phyloP scores from a whole-genome alignment of 2,888 invertebrate species.

The Hetaerina titia region DNA sequence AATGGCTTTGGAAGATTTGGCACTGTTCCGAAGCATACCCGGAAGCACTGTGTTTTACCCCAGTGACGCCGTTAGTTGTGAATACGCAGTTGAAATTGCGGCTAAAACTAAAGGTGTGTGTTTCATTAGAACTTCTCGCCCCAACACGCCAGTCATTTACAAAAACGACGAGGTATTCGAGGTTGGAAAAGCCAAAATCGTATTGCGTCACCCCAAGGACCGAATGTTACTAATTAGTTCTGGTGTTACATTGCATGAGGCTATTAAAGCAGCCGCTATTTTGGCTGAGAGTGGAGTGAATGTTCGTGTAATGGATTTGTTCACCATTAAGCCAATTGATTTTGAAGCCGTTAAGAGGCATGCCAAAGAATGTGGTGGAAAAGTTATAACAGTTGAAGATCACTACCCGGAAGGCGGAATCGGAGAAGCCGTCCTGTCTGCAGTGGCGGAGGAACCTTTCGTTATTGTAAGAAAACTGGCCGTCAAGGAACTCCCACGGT shows the following conservation, averaged over 20 bases:
- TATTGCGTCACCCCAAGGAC: slow-evolving; percentile 88
- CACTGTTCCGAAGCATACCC: slow-evolving; percentile 95
- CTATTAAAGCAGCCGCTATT: slow-evolving; percentile 88
- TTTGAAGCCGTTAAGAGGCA: slow-evolving; percentile 85
- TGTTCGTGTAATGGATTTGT: slow-evolving; percentile 94
- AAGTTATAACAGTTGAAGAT: slow-evolving; percentile 96
- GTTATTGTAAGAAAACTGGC: slow-evolving; percentile 88
- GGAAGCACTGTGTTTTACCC: slow-evolving; percentile 85
- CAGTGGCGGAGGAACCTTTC: slow-evolving; percentile 85
- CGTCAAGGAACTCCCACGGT: slow-evolving; percentile 92
- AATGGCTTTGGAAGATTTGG: slow-evolving; percentile 99
- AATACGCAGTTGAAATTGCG: slow-evolving; percentile 96
- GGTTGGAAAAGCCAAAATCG: slow-evolving; percentile 89
- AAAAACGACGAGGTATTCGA: slow-evolving; percentile 89
- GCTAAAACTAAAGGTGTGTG: slow-evolving; percentile 97
- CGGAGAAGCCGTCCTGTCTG: slow-evolving; percentile 95
- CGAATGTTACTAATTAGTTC: slow-evolving; percentile 93
- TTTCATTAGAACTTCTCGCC: slow-evolving; percentile 97
- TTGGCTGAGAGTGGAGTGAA: slow-evolving; percentile 86
- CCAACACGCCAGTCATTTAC: slow-evolving; percentile 93
- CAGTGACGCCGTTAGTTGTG: slow-evolving; percentile 95
- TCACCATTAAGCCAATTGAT: slow-evolving; percentile 98
- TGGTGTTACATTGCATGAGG: slow-evolving; percentile 96
- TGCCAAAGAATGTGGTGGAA: slow-evolving; percentile 88
- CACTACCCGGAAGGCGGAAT: slow-evolving; percentile 98